phyloP scores from a whole-genome alignment of 2,888 invertebrate genomes.

The Phania funesta region DNA sequence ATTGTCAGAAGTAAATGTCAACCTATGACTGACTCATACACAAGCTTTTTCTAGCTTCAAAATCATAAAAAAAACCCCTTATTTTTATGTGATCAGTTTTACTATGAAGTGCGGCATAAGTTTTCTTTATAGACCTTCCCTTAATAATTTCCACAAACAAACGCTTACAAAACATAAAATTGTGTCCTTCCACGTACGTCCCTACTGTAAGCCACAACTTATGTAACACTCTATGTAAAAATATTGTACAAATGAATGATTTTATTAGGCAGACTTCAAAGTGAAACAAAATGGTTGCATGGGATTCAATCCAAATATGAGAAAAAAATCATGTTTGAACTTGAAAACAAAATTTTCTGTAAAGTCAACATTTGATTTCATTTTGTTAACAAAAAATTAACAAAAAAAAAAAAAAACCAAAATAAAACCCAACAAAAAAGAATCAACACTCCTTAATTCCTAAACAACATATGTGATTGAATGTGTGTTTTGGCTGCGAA shows the following conservation, averaged over 20 bases:
- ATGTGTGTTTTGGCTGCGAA: constrained; percentile 17
- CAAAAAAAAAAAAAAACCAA: constrained; percentile 2
- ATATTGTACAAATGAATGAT: constrained; percentile 20
- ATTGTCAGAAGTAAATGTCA: no score
- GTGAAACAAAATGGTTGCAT: constrained; percentile 18
- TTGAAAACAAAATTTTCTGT: constrained; percentile 48
- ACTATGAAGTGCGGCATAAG: no score
- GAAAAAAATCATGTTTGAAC: constrained; percentile 20
- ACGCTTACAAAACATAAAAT: no score
- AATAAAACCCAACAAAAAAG: constrained; percentile 1
- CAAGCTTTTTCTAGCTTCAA: no score
- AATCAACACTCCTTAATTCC: constrained; percentile 44
- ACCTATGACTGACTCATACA: no score
- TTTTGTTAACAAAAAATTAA: constrained; percentile 15
- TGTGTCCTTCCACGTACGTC: neutral
- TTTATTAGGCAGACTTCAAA: constrained; percentile 35
- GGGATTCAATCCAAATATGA: neutral
- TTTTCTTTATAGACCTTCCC: no score
- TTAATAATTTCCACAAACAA: no score
- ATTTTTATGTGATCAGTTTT: no score
- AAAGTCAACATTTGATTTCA: constrained; percentile 45
- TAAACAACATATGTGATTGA: neutral
- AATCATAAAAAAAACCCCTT: no score
- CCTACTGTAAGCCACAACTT: neutral
- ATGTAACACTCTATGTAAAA: constrained; percentile 6